Conservation (phyloP, 92 coral and sea anemone species). For the Actinostola sp. region DNA sequence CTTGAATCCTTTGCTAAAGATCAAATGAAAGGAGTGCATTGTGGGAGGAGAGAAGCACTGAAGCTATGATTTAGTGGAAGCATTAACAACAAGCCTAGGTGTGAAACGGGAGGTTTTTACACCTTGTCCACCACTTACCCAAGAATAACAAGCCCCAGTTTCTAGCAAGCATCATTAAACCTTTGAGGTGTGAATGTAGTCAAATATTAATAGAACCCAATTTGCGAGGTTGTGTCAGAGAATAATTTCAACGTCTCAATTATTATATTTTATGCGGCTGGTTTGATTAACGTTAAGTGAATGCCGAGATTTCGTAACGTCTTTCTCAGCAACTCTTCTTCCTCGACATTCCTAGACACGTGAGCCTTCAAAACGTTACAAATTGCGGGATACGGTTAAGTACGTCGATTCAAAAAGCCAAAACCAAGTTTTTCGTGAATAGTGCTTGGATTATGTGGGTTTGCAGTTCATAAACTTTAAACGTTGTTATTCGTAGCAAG, state of each 20-base stretch:
- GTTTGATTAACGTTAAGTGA: conserved; percentile 14
- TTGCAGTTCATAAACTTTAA: background rate
- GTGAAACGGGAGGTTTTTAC: conserved; percentile 64
- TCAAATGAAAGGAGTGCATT: conserved; percentile 11
- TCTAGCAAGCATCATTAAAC: conserved; percentile 63
- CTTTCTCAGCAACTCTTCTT: background rate
- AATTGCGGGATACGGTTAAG: background rate
- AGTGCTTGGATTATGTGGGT: background rate
- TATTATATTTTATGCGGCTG: conserved; percentile 30
- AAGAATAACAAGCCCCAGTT: conserved; percentile 65
- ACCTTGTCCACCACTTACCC: conserved; percentile 38
- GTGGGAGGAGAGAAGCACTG: conserved; percentile 32
- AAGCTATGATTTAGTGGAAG: conserved; percentile 40
- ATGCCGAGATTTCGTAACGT: conserved; percentile 11
- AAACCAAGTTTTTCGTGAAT: background rate
- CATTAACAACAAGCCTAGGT: conserved; percentile 55
- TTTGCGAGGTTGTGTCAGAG: conserved; percentile 18
- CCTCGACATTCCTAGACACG: conserved; percentile 49
- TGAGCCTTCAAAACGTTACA: background rate
- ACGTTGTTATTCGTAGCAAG: background rate
- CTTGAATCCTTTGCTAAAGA: conserved; percentile 22
- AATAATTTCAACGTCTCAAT: conserved; percentile 44
- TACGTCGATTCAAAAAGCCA: background rate
- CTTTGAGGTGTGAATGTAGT: conserved; percentile 53
- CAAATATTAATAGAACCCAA: conserved; percentile 67